These are phyloP conservation scores for Sparidentex hasta DNA, from an alignment of 2,797 vertebrate genomes.

Conservation along the genomic window DNA sequence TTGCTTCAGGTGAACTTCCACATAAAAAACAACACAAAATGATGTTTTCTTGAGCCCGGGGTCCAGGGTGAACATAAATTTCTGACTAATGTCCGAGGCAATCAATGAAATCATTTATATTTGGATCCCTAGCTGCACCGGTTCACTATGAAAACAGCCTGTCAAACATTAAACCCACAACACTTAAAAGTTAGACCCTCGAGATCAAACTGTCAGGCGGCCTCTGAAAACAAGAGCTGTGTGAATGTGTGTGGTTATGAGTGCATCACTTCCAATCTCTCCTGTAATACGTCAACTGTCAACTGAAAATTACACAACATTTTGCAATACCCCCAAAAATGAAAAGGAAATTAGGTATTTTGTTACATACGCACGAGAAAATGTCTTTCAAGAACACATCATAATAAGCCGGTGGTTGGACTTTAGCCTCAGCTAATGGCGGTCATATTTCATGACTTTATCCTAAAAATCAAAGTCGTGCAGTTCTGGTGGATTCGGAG, in stretches of 20 bases:
- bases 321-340: slow-evolving; percentile 24
- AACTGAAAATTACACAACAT: slow-evolving; percentile 41
- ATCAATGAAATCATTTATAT: slow-evolving; percentile 31
- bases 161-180: slow-evolving; percentile 40
- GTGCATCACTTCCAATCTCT: slow-evolving; percentile 18
- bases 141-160: slow-evolving; percentile 40
- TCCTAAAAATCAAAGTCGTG: slow-evolving; percentile 2
- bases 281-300: slow-evolving; percentile 30
- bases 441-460: slow-evolving; percentile 5
- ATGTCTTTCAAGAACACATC: slow-evolving; percentile 1
- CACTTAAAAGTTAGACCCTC: slow-evolving; percentile 22
- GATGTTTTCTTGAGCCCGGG: background rate
- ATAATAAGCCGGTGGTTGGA: slow-evolving; percentile 11
- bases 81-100: slow-evolving; percentile 1
- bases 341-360: slow-evolving; percentile 23
- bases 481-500: background rate
- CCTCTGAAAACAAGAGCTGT: background rate
- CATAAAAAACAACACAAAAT: slow-evolving; percentile 11
- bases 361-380: slow-evolving; percentile 22
- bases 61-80: slow-evolving; percentile 19
- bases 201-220: slow-evolving; percentile 34
- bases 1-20: slow-evolving; percentile 14
- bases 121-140: slow-evolving; percentile 23
- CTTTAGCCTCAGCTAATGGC: background rate
- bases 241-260: slow-evolving; percentile 24